Evolutionary conservation across 2,888 invertebrate genomes (phyloP).

Genomic region (Buathra laborator): DNA sequence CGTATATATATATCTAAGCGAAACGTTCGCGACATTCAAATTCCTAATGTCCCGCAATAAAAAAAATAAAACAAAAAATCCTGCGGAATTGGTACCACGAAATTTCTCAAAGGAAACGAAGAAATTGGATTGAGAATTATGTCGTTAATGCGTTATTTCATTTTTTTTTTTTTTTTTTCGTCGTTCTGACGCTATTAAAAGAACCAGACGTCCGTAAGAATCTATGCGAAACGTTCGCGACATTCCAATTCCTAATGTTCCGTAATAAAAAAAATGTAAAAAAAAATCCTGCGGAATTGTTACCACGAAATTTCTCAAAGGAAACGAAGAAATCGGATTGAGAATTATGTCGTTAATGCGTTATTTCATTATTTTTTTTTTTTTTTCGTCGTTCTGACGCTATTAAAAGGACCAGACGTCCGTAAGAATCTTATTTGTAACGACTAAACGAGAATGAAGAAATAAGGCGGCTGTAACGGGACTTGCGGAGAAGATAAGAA

Average conservation of each 20-base stretch:
- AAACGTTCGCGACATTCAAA: neutral
- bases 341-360: constrained; percentile 18
- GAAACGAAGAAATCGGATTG: constrained; percentile 17
- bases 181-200: constrained; percentile 5
- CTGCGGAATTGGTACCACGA: neutral
- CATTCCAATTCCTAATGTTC: neutral
- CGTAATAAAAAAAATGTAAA: neutral
- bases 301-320: neutral
- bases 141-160: constrained; percentile 16
- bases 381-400: neutral
- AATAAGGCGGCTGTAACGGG: constrained; percentile 14
- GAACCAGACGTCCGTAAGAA: constrained; percentile 19
- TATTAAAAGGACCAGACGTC: constrained; percentile 18
- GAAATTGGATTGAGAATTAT: constrained; percentile 12
- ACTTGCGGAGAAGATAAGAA: constrained; percentile 20
- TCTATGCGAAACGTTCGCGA: neutral
- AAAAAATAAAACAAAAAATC: neutral
- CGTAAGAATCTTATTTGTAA: constrained; percentile 15
- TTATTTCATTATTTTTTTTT: neutral
- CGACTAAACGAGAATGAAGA: constrained; percentile 25
- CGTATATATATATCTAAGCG: neutral
- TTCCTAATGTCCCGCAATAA: neutral
- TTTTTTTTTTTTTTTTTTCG: neutral
- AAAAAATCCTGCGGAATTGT: neutral
- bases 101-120: constrained; percentile 21